These are phyloP conservation scores for Conger conger DNA, from an alignment of 2,113 vertebrate species.

Conservation along the genomic window DNA sequence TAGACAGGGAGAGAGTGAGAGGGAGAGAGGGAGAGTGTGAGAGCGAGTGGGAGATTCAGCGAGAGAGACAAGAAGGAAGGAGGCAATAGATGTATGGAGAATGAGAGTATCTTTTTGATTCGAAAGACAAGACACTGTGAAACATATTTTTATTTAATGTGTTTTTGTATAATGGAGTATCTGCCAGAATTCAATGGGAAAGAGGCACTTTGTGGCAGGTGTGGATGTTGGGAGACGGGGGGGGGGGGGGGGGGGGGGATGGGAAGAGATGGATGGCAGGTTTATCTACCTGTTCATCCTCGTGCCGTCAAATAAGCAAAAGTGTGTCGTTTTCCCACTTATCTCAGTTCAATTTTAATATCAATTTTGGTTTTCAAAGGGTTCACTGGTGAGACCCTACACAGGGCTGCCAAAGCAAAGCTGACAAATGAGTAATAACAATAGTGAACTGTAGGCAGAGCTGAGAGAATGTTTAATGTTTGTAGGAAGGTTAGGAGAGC, in stretches of 20 bases:
- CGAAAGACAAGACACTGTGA: no score
- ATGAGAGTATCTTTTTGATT: background rate
- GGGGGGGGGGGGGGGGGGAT: background rate
- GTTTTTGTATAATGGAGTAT: background rate
- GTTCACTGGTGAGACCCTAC: no score
- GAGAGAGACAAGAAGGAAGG: constrained; percentile 49
- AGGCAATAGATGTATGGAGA: background rate
- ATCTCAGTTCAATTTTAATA: no score
- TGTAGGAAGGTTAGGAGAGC: no score
- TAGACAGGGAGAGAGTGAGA: constrained; percentile 39
- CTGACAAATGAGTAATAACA: background rate
- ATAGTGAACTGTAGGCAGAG: background rate
- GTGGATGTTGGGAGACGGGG: background rate
- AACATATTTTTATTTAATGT: background rate
- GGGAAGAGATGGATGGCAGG: background rate
- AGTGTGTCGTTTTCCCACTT: background rate
- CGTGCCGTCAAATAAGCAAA: background rate
- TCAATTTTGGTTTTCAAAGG: no score
- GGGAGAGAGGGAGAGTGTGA: constrained; percentile 29
- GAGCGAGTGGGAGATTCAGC: constrained; percentile 44
- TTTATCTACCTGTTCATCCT: background rate
- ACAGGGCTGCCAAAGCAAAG: no score
- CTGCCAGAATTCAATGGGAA: background rate
- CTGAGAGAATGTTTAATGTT: background rate
- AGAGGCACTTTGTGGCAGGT: background rate